Evolutionary conservation across 37 sponge, comb jelly and placozoan species (phyloP).

Genomic region (Bolinopsis microptera): DNA sequence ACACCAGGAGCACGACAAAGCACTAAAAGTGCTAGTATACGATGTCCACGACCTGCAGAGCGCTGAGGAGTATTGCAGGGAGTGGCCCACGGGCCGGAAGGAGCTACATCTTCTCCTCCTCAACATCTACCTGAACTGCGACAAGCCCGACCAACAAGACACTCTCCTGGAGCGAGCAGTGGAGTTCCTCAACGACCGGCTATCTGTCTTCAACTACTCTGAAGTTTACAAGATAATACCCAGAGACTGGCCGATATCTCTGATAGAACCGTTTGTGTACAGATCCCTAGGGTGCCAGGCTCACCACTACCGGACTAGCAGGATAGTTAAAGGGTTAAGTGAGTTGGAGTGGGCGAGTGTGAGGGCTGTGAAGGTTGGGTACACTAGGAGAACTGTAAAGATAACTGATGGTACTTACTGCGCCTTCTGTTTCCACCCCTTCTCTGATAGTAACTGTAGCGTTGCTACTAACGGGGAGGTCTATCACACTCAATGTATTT

Average conservation of each 20-base stretch:
- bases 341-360: conserved; percentile 45
- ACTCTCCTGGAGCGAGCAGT: conserved; percentile 19
- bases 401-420: conserved; percentile 7
- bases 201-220: conserved; percentile 42
- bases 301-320: conserved; percentile 13
- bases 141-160: not conserved
- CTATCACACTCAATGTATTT: conserved; percentile 2
- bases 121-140: not conserved
- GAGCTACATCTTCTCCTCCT: conserved; percentile 38
- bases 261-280: conserved; percentile 32
- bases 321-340: conserved; percentile 15
- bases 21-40: conserved; percentile 29
- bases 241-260: conserved; percentile 10
- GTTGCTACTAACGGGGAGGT: conserved; percentile 13
- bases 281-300: conserved; percentile 1
- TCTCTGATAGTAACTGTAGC: conserved; percentile 11
- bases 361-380: not conserved
- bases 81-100: conserved; percentile 20
- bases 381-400: not conserved
- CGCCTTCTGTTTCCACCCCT: conserved; percentile 42
- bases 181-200: conserved; percentile 14
- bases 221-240: not conserved
- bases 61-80: conserved; percentile 24
- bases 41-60: conserved; percentile 12
- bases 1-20: conserved; percentile 46